Base-by-base conservation (phyloP, 2,888 invertebrate species). In the Neoscelio sp. region DNA sequence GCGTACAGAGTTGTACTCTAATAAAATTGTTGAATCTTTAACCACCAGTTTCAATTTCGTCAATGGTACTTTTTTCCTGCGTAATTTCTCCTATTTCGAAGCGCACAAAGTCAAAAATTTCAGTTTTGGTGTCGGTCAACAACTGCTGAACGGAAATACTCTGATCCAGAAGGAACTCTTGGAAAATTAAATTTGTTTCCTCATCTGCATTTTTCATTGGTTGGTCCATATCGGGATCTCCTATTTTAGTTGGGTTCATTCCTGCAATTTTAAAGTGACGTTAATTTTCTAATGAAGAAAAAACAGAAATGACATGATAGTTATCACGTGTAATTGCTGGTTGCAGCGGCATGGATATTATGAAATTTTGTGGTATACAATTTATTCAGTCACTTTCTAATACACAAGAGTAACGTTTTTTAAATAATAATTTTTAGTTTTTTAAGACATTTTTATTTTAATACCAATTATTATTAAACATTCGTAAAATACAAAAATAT, bases 121-220 rank as follows among this genome's bases (percentile, higher is more conserved):
- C 92, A 0, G 94, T 89, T 75, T 93, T 91, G 83, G 95, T 92
- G 78, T 94, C 93, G 52, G 94, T 91, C 64, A 96, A 89, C 7
- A 97, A 91, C 81, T 96, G 94, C 33, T 94, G 94, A 0, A 98
- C 95, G 2, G 94, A 95, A 33, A 94, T 89, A 8, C 92, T 92
- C 0, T 96, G 94, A 88, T 98, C 96, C 15, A 97, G 89, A 33
- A 98, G 91, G 90, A 95, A 98, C 85, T 98, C 97, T 90, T 99
- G 98, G 89, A 94, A 94, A 71, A 98, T 94, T 78, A 98, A 92
- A 84, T 94, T 94, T 0, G 92, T 93, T 91, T 98, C 98, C 44
- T 96, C 95, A 83, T 96, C 96, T 46, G 92, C 88, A 83, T 94
- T 93, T 80, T 92, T 91, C 0, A 91, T 89, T 4, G 95, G 94